Percentiles rank a stretch among this genome's conserved stretches.
Evolutionary conservation across 2,888 invertebrate species (phyloP).

Genomic region (Psylliodes chrysocephalus): DNA sequence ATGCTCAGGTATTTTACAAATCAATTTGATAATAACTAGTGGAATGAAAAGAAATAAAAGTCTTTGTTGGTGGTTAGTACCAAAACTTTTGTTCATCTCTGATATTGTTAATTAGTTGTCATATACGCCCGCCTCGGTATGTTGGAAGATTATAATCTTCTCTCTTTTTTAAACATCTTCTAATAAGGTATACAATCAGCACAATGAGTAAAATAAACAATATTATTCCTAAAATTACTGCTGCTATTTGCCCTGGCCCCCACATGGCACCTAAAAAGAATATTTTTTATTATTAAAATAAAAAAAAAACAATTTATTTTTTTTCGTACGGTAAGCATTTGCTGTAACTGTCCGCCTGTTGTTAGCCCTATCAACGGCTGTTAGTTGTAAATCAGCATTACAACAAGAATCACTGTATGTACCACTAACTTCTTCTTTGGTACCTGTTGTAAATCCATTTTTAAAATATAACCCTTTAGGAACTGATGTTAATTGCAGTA

Average conservation of each 20-base stretch:
- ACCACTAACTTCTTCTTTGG: constrained; percentile 72
- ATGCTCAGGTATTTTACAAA: neutral
- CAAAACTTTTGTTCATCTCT: constrained; percentile 46
- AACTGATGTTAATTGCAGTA: constrained; percentile 69
- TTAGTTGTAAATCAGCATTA: constrained; percentile 73
- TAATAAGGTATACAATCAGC: constrained; percentile 68
- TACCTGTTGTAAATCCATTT: constrained; percentile 74
- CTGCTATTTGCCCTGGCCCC: constrained; percentile 69
- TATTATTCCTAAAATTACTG: constrained; percentile 75
- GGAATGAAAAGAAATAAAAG: too few species aligned
- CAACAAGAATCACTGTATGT: constrained; percentile 80
- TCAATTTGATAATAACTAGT: neutral
- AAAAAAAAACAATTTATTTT: neutral
- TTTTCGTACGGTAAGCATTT: constrained; percentile 66
- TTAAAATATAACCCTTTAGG: constrained; percentile 73
- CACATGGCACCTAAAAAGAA: constrained; percentile 55
- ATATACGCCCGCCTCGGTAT: constrained; percentile 60
- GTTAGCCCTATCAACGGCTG: constrained; percentile 75
- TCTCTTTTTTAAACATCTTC: constrained; percentile 71
- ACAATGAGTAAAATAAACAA: constrained; percentile 71
- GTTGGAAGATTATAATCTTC: constrained; percentile 69
- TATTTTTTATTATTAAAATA: neutral
- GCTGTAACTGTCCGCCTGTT: constrained; percentile 73
- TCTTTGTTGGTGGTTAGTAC: constrained; percentile 14
- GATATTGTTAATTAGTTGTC: constrained; percentile 48